These are phyloP conservation scores for Sminthopsis crassicaudata DNA, from an alignment of 2,113 vertebrate genomes.

Conservation along the genomic window DNA sequence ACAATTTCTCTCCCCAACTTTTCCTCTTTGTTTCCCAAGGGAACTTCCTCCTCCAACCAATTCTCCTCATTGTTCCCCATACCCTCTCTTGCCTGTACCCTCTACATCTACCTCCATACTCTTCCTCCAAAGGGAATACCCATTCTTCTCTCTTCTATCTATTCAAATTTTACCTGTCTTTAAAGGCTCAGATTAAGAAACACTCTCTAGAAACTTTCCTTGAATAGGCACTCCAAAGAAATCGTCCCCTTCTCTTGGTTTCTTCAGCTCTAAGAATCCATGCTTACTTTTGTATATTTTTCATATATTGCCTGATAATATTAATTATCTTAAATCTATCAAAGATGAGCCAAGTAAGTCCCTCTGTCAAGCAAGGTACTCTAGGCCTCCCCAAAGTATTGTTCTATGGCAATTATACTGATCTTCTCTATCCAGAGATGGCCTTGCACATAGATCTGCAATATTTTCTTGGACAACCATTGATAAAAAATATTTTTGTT, in stretches of 20 bases:
- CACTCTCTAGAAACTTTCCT: neutral
- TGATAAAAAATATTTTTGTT: neutral
- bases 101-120: neutral
- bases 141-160: neutral
- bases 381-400: neutral
- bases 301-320: neutral
- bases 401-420: neutral
- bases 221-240: neutral
- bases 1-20: neutral
- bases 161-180: neutral
- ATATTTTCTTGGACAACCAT: neutral
- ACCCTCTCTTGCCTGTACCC: neutral
- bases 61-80: neutral
- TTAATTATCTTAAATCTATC: neutral
- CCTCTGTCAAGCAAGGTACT: neutral
- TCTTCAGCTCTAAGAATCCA: neutral
- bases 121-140: neutral
- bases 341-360: neutral
- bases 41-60: neutral
- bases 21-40: neutral
- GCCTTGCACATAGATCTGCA: neutral
- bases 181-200: neutral
- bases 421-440: neutral
- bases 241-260: neutral
- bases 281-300: neutral